Evolutionary conservation across 2,888 invertebrate species (phyloP), one percentile per base, ranked within the genome.

Genomic region (Shargacucullia verbasci): DNA sequence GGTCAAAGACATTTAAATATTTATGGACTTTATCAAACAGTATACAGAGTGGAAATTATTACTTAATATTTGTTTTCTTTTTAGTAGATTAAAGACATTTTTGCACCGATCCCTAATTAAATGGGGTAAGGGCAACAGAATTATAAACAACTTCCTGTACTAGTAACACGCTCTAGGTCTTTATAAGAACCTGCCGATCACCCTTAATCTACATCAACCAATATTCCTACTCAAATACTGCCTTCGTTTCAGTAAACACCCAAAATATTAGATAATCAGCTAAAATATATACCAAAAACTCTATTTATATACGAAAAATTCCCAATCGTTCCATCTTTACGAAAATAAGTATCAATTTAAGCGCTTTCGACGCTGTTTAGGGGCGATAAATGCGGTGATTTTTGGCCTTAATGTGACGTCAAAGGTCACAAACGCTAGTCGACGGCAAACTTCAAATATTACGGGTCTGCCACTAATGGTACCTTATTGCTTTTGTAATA

Each of bases 361-460:
- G 25, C 33, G 44, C 44, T 49, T 9, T 31, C 7, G 31, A 47
- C 20, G 43, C 43, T 56, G 44, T 72, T 72, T 55, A 46, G 1
- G 29, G 10, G 38, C 65, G 66, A 71, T 61, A 49, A 59, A 71
- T 61, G 63, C 11, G 50, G 59, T 52, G 48, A 75, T 79, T 76
- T 70, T 57, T 60, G 54, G 53, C 59, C 68, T 4, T 76, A 78
- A 80, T 72, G 79, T 73, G 56, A 73, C 77, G 74, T 76, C 47
- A 62, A 60, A 70, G 62, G 59, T 41, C 70, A 61, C 57, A 67
- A 78, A 66, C 67, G 71, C 53, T 57, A 62, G 38, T 59, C 14
- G 57, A 10, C 35, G 48, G 47, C n/a, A 47, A 70, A 59, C 57
- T 66, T 73, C 68, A 44, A 59, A 73, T 65, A 67, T 71, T 58